Conservation (phyloP, 2,797 vertebrate genomes). For the Fundulus diaphanus region DNA sequence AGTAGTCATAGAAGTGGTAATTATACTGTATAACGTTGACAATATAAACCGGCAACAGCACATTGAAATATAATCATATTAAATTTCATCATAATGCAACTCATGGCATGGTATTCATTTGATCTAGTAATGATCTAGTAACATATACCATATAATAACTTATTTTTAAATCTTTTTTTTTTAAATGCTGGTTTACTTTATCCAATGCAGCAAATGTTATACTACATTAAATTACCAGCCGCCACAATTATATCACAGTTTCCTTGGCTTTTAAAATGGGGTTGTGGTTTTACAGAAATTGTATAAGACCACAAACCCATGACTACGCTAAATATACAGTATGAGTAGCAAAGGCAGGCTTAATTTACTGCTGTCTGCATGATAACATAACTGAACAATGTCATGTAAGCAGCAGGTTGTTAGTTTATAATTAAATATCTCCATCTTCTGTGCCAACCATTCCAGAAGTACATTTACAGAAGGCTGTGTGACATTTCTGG, state of each 20-base stretch:
- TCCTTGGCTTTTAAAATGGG: background rate
- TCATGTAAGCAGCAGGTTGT: constrained; percentile 16
- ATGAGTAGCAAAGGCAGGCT: background rate
- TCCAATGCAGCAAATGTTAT: constrained; percentile 19
- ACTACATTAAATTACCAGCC: constrained; percentile 42
- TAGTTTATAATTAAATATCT: constrained; percentile 26
- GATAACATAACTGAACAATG: constrained; percentile 11
- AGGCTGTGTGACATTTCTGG: constrained; percentile 5
- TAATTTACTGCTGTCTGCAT: background rate
- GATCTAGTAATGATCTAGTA: background rate
- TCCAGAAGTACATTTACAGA: constrained; percentile 4
- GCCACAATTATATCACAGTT: constrained; percentile 49
- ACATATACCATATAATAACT: background rate
- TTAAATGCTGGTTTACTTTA: constrained; percentile 31
- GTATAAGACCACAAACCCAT: constrained; percentile 20
- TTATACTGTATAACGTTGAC: background rate
- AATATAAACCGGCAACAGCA: background rate
- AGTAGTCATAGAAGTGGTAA: background rate
- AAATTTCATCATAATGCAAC: background rate
- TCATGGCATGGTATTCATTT: background rate
- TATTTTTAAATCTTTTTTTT: constrained; percentile 1
- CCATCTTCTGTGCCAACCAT: constrained; percentile 11
- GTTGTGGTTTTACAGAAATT: constrained; percentile 15
- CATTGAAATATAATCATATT: background rate
- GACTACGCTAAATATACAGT: constrained; percentile 8